A percentile compares a stretch with the other conserved stretches of the same genome.
phyloP scores from a whole-genome alignment of 2,113 vertebrate genomes.

The Sinocyclocheilus anshuiensis region DNA sequence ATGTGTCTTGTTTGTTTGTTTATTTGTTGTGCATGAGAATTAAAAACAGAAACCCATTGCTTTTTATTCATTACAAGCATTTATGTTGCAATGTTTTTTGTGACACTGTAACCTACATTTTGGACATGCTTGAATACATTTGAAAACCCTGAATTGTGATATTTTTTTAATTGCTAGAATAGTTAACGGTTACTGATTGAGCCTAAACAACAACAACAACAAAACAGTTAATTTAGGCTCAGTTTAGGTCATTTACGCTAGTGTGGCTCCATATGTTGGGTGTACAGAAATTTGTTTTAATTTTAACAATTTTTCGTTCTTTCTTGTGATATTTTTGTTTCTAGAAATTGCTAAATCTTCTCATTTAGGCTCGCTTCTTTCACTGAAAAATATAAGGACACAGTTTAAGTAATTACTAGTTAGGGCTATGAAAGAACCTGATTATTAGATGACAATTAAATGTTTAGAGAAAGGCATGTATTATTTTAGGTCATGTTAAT shows the following conservation, averaged over 20 bases:
- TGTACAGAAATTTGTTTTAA: not conserved
- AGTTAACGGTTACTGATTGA: not conserved
- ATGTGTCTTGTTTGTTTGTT: no score
- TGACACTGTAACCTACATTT: not conserved
- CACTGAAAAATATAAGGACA: not conserved
- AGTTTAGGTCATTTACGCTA: no score
- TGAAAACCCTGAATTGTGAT: no score
- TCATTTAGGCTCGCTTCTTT: not conserved
- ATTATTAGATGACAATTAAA: not conserved
- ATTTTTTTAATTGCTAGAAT: not conserved
- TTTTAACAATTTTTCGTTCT: not conserved
- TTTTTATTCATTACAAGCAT: not conserved
- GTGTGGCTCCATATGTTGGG: not conserved
- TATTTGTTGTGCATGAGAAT: not conserved
- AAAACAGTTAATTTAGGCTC: not conserved
- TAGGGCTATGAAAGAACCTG: not conserved
- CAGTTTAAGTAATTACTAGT: not conserved
- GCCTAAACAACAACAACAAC: no score
- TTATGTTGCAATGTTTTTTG: not conserved
- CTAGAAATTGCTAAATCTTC: not conserved
- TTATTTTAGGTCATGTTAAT: not conserved
- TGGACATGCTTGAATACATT: not conserved
- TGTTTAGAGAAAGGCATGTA: not conserved
- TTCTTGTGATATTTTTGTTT: not conserved
- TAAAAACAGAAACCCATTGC: not conserved